Base-by-base conservation (phyloP, 2,888 invertebrate genomes). In the Proisotoma minuta region DNA sequence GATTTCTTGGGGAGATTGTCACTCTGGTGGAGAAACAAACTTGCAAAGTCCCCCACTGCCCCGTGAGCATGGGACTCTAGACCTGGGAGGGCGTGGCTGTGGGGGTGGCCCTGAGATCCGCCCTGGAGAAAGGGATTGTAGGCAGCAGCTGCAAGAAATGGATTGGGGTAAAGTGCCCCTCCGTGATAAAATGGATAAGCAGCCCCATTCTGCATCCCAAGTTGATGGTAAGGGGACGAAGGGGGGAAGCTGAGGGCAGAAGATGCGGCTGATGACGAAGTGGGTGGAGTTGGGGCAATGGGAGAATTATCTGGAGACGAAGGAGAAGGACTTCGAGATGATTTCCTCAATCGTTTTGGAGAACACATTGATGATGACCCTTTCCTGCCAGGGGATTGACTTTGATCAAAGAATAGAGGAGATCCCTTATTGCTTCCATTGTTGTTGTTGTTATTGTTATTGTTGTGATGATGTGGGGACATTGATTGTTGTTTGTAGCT, bases 1-100 rank as follows among this genome's bases (percentile, higher is more conserved):
- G 72, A 72, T 48, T 70, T 72, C 57, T 70, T 72, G 2, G 72
- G 72, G n/a, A 66, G 59, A 47, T 50, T 59, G 2, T 59, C 27
- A 3, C 52, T n/a, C 56, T 62, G 62, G 49, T 64, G 66, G 28
- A 51, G 40, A 26, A 61, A 47, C 20, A 39, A 47, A 57, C 43
- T 24, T 29, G 47, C 26, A 10, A 34, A 15, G 5, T 51, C 34
- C 34, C 34, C 34, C 47, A 47, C n/a, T 8, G 5, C 47, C 5
- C n/a, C 10, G 18, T 8, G 5, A 10, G 5, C 47, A 10, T 34
- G 34, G 34, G 51, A 47, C 29, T 51, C 57, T 20, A 54, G 62
- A 15, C 60, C 47, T 10, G 5, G 10, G 5, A 8, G 10, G 5
- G 10, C 47, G 18, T 18, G 10, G 15, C 34, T 34, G 34, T 34